Percentiles rank a stretch among this genome's conserved stretches.
These are phyloP conservation scores for Drosophila elegans DNA, from an alignment of 1,140 invertebrate genomes.

Conservation along the genomic window DNA sequence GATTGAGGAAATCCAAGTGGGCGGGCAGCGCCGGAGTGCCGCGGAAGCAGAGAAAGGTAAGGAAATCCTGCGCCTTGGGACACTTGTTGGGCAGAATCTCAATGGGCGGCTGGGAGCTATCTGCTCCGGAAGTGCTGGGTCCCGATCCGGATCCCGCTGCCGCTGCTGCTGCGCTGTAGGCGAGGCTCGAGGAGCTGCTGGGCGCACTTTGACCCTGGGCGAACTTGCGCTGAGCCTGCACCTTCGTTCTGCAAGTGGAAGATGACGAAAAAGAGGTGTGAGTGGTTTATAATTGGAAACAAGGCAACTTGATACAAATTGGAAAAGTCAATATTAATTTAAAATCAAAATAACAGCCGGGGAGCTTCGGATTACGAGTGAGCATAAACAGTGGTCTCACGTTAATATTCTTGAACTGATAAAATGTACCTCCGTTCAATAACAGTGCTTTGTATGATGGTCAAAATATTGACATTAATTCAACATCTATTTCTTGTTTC, in stretches of 20 bases:
- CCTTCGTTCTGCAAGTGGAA: conserved; percentile 88
- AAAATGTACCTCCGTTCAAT: too few relatives aligned
- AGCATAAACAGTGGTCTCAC: conserved; percentile 23
- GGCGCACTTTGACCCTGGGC: conserved; percentile 90
- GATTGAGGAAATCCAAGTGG: conserved; percentile 91
- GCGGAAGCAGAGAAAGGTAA: conserved; percentile 95
- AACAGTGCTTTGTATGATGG: too few relatives aligned
- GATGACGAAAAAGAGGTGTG: conserved; percentile 7
- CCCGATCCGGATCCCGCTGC: conserved; percentile 66
- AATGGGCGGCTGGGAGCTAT: conserved; percentile 85
- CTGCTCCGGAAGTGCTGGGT: conserved; percentile 84
- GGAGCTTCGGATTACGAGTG: conserved; percentile 39
- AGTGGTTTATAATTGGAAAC: conserved; percentile 57
- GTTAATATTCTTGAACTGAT: too few relatives aligned
- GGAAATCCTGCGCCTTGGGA: conserved; percentile 95
- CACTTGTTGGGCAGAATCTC: conserved; percentile 89
- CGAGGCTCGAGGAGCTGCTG: conserved; percentile 58
- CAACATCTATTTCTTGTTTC: too few relatives aligned
- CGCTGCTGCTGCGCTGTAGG: conserved; percentile 49
- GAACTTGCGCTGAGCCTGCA: conserved; percentile 96
- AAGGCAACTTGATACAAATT: conserved; percentile 55
- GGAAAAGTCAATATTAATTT: conserved; percentile 42
- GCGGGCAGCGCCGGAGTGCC: conserved; percentile 91
- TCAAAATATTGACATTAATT: too few relatives aligned
- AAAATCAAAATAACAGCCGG: conserved; percentile 38